Evolutionary conservation across 2,888 invertebrate genomes (phyloP).

Genomic region (Protonemura montana): DNA sequence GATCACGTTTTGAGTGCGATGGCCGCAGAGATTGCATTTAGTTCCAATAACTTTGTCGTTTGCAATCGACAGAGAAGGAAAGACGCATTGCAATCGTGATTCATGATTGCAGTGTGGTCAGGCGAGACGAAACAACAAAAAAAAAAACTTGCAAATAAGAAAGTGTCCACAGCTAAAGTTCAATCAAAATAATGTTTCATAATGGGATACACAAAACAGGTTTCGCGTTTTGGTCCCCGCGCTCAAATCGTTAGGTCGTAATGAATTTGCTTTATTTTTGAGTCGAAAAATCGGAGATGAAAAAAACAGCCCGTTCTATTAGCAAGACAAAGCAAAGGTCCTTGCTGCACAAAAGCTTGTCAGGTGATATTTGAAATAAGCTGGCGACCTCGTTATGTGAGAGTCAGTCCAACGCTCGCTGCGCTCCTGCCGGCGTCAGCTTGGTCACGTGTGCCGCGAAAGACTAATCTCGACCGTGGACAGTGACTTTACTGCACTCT

Average conservation of each 20-base stretch:
- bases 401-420: too few relatives aligned
- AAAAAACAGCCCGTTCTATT: background rate
- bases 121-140: background rate
- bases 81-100: background rate
- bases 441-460: too few relatives aligned
- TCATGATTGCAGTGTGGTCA: background rate
- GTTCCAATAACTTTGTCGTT: background rate
- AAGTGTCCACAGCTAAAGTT: constrained; percentile 7
- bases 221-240: background rate
- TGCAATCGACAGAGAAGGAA: background rate
- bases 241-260: background rate
- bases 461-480: too few relatives aligned
- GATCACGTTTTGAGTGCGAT: background rate
- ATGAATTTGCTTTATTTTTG: background rate
- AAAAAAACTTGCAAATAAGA: background rate
- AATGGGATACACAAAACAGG: constrained; percentile 3
- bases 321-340: background rate
- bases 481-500: too few relatives aligned
- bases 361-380: constrained; percentile 12
- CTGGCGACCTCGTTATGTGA: background rate
- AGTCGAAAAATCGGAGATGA: background rate
- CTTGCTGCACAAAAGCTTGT: background rate
- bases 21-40: background rate
- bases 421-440: too few relatives aligned
- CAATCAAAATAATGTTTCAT: background rate